Base-by-base conservation (phyloP, 2,888 invertebrate species). In the Rotaria magnacalcarata region DNA sequence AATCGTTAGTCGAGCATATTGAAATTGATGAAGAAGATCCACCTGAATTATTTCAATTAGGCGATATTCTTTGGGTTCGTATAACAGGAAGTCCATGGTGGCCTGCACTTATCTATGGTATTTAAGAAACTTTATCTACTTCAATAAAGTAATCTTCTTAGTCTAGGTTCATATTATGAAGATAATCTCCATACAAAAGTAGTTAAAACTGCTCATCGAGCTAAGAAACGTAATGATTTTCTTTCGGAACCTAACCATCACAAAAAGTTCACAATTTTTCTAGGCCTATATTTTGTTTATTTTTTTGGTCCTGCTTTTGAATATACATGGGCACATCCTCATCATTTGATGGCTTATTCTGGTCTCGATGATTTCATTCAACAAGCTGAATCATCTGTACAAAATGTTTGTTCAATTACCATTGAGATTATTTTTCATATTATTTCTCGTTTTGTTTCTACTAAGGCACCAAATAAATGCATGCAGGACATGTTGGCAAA, bases 281-380 rank as follows among this genome's bases (percentile, higher is more conserved):
- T 14, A 80, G 43, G 75, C 47, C 21, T 6, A 5, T 80, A 80
- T 80, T 80, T 80, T 80, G 43, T 80, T 2, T 80, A 80, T 47
- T 80, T 80, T 80, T 80, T 24, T 43, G 75, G 75, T 19, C 75
- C 75, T 41, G 7, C 19, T 47, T 80, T 80, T 80, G 75, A 80
- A 47, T 80, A 80, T n/a, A 24, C 24, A 24, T 80, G 75, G 75
- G 5, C 6, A 14, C 11, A 24, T 43, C 11, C 43, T 24, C 11
- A 21, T 24, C 1, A 2, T 6, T 21, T 80, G 24, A 10, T 80
- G n/a, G 7, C 21, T 11, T 80, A 80, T 80, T 43, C 75, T 43
- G 75, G 75, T 47, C 47, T 80, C 0, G n/a, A 47, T 1, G 75
- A 80, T 10, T 80, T 80, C 47, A 80, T 80, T 43, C 43, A 10